These are phyloP conservation scores for Acromyrmex echinatior DNA, from an alignment of 1,140 invertebrate genomes.

Conservation along the genomic window DNA sequence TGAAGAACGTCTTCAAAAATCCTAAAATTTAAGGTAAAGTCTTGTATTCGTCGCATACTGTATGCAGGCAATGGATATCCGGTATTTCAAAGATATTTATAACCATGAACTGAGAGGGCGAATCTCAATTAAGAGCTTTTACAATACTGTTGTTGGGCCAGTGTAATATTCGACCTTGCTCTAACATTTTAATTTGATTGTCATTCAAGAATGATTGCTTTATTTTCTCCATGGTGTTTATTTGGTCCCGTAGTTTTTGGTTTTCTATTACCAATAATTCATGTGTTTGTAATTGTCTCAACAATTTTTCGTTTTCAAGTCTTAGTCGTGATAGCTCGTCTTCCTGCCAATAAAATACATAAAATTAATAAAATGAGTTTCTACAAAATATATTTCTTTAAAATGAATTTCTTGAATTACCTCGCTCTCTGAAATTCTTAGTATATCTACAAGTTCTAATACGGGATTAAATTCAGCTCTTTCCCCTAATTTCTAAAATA, in stretches of 20 bases:
- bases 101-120: neutral
- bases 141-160: neutral
- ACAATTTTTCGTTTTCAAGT: neutral
- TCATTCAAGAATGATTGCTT: neutral
- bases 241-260: neutral
- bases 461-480: neutral
- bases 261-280: neutral
- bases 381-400: neutral
- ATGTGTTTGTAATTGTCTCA: no score
- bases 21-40: no score
- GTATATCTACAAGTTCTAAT: no score
- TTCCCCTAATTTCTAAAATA: neutral
- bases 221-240: neutral
- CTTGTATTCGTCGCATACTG: no score
- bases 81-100: neutral
- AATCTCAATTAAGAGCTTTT: neutral
- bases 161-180: neutral
- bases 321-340: neutral
- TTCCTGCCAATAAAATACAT: neutral
- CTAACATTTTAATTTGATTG: neutral
- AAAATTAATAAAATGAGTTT: neutral
- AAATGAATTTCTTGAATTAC: neutral
- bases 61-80: neutral
- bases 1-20: no score
- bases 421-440: neutral